These are phyloP conservation scores for Heliconius erato DNA, from an alignment of 2,888 invertebrate species.

Conservation along the genomic window DNA sequence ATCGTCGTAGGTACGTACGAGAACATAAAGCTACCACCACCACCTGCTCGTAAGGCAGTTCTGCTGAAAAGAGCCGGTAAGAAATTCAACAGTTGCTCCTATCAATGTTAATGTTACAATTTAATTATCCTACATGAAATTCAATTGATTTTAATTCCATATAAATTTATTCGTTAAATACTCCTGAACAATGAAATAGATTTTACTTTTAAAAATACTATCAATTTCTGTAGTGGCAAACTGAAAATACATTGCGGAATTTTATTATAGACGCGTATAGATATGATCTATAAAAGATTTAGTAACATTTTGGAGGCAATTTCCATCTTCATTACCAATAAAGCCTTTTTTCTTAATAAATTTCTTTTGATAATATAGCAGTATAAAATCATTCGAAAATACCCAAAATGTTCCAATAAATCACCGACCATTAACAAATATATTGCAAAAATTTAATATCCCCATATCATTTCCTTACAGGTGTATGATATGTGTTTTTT, in stretches of 20 bases:
- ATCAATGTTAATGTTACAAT: background rate
- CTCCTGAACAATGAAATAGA: background rate
- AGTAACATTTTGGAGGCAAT: background rate
- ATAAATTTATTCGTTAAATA: background rate
- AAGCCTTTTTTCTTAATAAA: background rate
- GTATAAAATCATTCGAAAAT: background rate
- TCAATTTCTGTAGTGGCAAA: background rate
- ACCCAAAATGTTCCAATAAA: background rate
- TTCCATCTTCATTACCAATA: background rate
- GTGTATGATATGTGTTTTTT: conserved; percentile 57
- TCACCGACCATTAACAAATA: background rate
- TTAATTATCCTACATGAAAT: background rate
- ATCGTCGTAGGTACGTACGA: background rate
- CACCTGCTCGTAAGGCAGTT: background rate
- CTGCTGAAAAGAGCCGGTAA: background rate
- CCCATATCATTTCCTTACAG: conserved; percentile 59
- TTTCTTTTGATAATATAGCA: background rate
- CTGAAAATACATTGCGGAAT: background rate
- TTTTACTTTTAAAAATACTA: background rate
- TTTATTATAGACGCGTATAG: background rate
- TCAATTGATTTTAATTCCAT: background rate
- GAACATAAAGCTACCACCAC: background rate
- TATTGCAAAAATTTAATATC: conserved; percentile 64
- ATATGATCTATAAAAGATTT: background rate
- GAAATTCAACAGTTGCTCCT: background rate